phyloP scores from a whole-genome alignment of 2,797 vertebrate genomes.

The Sebastes oblongus region DNA sequence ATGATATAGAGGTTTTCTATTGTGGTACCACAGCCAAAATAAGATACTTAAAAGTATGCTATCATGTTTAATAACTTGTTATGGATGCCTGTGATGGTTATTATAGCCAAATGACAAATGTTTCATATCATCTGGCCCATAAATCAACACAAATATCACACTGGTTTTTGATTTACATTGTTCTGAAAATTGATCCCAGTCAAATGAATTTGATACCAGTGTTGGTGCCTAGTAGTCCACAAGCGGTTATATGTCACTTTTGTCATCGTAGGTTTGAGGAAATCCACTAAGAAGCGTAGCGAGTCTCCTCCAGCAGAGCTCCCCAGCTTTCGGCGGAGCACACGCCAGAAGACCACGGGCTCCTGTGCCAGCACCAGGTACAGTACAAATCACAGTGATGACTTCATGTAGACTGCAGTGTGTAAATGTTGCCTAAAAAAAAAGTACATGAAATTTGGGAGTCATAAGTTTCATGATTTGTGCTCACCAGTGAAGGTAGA shows the following conservation, averaged over 20 bases:
- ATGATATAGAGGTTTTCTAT: background rate
- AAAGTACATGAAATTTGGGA: background rate
- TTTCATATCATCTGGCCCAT: background rate
- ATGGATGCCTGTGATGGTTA: background rate
- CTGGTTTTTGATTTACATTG: background rate
- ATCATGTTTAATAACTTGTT: background rate
- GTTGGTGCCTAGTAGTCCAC: background rate
- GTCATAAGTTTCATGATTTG: background rate
- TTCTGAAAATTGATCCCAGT: background rate
- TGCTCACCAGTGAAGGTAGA: background rate
- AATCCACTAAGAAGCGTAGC: constrained; percentile 99
- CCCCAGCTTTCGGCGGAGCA: constrained; percentile 99
- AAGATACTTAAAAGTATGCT: background rate
- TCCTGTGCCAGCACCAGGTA: constrained; percentile 99
- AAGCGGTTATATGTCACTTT: background rate
- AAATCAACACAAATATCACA: background rate
- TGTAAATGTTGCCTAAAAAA: background rate
- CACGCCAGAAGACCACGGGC: constrained; percentile 99
- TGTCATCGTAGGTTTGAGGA: constrained; percentile 89
- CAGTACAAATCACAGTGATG: constrained; percentile 50
- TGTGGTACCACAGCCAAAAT: background rate
- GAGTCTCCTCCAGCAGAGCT: constrained; percentile 99
- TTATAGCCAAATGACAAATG: background rate
- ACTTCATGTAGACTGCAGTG: background rate
- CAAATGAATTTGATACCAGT: background rate